Evolutionary conservation across 35 echinoderm and acorn worm genomes (phyloP).

Genomic region (Apostichopus japonicus): DNA sequence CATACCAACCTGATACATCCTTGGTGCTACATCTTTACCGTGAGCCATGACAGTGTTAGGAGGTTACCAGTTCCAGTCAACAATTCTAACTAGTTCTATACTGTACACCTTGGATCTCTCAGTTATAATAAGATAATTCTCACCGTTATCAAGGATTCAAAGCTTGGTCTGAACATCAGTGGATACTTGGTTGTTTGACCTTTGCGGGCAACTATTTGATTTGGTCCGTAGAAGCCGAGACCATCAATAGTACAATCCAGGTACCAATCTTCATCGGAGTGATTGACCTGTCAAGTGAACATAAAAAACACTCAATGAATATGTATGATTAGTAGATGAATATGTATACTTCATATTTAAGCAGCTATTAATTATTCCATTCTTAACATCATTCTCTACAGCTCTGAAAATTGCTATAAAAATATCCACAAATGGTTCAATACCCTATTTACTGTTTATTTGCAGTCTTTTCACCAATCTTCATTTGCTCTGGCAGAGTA

Average conservation of each 20-base stretch:
- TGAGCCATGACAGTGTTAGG: too few relatives aligned
- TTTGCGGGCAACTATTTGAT: conserved; percentile 82
- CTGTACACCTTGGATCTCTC: too few relatives aligned
- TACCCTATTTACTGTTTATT: too few relatives aligned
- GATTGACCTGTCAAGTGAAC: conserved; percentile 71
- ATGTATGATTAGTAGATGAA: not conserved
- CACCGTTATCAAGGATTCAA: conserved; percentile 86
- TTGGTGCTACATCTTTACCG: too few relatives aligned
- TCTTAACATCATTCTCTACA: too few relatives aligned
- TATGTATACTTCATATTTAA: not conserved
- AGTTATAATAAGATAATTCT: conserved; percentile 14
- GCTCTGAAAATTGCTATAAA: too few relatives aligned
- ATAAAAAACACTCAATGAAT: not conserved
- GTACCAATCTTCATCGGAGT: conserved; percentile 91
- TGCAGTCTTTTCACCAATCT: too few relatives aligned
- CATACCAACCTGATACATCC: not conserved
- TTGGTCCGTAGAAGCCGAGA: conserved; percentile 89
- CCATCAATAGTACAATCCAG: conserved; percentile 81
- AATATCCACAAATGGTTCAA: too few relatives aligned
- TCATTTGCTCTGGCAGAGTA: too few relatives aligned
- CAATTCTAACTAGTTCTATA: too few relatives aligned
- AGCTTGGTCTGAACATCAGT: conserved; percentile 94
- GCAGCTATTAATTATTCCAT: too few relatives aligned
- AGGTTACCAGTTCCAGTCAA: too few relatives aligned
- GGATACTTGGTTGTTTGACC: conserved; percentile 87